Base-by-base conservation (phyloP, 2,113 vertebrate species). In the Coptodon rendalli region DNA sequence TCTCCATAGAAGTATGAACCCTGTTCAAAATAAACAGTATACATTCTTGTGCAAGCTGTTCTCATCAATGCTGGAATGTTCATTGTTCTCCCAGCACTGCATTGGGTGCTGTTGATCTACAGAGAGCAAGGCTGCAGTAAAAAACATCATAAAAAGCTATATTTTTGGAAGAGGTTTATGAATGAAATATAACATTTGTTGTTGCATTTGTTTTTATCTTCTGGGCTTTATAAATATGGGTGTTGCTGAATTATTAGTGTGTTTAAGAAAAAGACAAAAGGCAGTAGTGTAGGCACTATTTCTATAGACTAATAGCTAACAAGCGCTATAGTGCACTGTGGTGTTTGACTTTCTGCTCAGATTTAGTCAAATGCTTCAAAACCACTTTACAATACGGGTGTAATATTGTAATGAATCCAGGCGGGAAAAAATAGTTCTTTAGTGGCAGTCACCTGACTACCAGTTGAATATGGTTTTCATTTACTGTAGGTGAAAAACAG, bases 211-310 rank as follows among this genome's bases (percentile, higher is more conserved):
- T 45, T 78, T 80, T 0, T 2, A 80, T 40, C 16, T 61, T 59
- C 9, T 24, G 38, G 19, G 53, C 17, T 61, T 43, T 50, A 14
- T 73, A 7, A 59, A 53, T 52, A n/a, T 24, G 9, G 19, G 7
- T 9, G n/a, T n/a, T 53, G 24, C 52, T 63, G 59, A 50, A 85
- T 80, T 17, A 48, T 53, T 45, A 38, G n/a, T 38, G 12, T 80
- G 73, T 76, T 76, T 45, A 29, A 27, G 71, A 29, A 48, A 19
- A 0, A 76, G 71, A 76, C 24, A 76, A 48, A 31, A 11, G n/a
- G n/a, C 52, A 54, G n/a, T 76, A 76, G 22, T 6, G 40, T 45
- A n/a, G 40, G 36, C 6, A 6, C 11, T 8, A 34, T 27, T 53
- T n/a, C 27, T 22, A 36, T 53, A 45, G 50, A 11, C 66, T 9